Conservation (phyloP, 2,113 vertebrate species). For the Nyctereutes procyonoides region DNA sequence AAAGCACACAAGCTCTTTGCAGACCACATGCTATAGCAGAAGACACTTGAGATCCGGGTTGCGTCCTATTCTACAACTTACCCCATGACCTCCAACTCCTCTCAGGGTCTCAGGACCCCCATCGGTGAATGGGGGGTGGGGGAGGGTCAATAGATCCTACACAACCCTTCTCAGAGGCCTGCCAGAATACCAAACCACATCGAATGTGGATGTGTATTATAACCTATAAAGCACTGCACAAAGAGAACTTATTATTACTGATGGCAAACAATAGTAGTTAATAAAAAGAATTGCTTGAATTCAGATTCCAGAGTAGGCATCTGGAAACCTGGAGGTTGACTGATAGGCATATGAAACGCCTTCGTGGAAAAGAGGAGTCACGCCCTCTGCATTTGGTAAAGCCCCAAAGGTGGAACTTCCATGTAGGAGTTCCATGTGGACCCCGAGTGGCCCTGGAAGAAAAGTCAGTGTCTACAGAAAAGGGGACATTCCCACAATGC, state of each 20-base stretch:
- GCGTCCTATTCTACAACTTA: not conserved
- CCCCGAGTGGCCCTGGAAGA: not conserved
- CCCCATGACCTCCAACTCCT: not conserved
- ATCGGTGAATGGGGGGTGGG: not conserved
- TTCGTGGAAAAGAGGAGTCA: not conserved
- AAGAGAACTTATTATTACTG: not conserved
- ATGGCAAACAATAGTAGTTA: not conserved
- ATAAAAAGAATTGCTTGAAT: conserved; percentile 10
- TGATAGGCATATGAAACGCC: not conserved
- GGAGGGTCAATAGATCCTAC: not conserved
- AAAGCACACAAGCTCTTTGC: not conserved
- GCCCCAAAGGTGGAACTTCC: not conserved
- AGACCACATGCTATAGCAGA: not conserved
- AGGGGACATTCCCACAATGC: not conserved
- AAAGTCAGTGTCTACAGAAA: not conserved
- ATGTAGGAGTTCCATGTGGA: not conserved
- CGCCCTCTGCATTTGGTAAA: not conserved
- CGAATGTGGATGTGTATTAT: not conserved
- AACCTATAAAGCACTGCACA: not conserved
- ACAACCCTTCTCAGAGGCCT: not conserved
- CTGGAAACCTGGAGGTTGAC: not conserved
- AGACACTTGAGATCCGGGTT: not conserved
- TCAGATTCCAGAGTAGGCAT: not conserved
- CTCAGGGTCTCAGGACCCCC: not conserved
- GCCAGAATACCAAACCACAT: not conserved